Evolutionary conservation across 2,888 invertebrate species (phyloP).

Genomic region (Polymixis lichenea): DNA sequence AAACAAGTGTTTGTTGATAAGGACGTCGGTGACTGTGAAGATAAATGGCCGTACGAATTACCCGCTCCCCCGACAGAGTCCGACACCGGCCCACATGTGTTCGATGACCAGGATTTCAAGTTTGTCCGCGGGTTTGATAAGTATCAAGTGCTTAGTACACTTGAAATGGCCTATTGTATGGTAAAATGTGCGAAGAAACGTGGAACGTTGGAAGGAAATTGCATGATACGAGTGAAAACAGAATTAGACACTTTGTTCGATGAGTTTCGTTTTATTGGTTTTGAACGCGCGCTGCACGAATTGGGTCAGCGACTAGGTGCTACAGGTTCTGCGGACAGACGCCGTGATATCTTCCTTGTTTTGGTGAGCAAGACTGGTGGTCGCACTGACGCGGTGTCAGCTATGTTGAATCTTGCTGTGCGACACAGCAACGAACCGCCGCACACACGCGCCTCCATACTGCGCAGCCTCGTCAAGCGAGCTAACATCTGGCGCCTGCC

Average conservation of each 20-base stretch:
- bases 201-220: constrained; percentile 39
- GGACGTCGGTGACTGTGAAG: constrained; percentile 66
- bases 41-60: constrained; percentile 72
- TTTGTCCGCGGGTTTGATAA: background rate
- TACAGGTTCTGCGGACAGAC: constrained; percentile 75
- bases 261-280: constrained; percentile 77
- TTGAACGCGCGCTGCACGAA: constrained; percentile 76
- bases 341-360: constrained; percentile 81
- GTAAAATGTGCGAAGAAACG: background rate
- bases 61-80: constrained; percentile 49
- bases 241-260: constrained; percentile 78
- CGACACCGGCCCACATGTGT: constrained; percentile 39
- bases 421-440: constrained; percentile 78
- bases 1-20: constrained; percentile 77
- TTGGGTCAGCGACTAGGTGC: constrained; percentile 72
- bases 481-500: constrained; percentile 79
- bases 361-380: constrained; percentile 83
- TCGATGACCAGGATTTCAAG: constrained; percentile 57
- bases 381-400: constrained; percentile 70
- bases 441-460: constrained; percentile 79
- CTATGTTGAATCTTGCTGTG: constrained; percentile 73
- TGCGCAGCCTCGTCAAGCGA: constrained; percentile 81
- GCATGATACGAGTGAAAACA: constrained; percentile 58
- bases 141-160: background rate
- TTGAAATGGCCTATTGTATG: fast-evolving